phyloP scores from a whole-genome alignment of 2,797 vertebrate genomes.

The Danio kyathit region DNA sequence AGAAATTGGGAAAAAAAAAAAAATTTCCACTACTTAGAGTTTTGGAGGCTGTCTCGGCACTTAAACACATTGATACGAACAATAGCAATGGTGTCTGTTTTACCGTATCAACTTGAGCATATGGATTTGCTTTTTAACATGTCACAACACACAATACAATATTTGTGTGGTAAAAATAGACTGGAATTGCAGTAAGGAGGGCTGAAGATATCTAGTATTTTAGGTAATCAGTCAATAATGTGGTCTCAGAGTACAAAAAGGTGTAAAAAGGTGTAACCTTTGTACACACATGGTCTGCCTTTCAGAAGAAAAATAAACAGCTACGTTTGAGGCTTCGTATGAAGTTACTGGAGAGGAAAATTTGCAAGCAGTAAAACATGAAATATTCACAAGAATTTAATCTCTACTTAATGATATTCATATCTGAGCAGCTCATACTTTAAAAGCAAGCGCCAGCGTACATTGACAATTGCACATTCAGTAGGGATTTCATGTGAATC shows the following conservation, averaged over 20 bases:
- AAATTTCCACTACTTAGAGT: no score
- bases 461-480: constrained; percentile 45
- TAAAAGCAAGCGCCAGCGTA: neutral
- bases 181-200: constrained; percentile 32
- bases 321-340: neutral
- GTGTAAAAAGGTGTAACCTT: neutral
- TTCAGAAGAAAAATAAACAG: neutral
- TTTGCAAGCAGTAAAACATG: constrained; percentile 17
- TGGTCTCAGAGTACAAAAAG: constrained; percentile 59
- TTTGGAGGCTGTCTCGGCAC: no score
- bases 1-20: no score
- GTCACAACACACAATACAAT: no score
- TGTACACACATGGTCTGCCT: neutral
- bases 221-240: constrained; percentile 72
- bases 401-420: constrained; percentile 13
- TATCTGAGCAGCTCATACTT: neutral
- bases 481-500: constrained; percentile 36
- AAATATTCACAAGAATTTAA: constrained; percentile 27
- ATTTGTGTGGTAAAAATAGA: no score
- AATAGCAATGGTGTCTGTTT: no score
- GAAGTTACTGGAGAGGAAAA: neutral
- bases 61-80: no score
- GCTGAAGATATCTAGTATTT: constrained; percentile 60
- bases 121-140: no score
- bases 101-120: no score